Evolutionary conservation across 2,888 invertebrate genomes (phyloP).

Genomic region (Agrilus mali): DNA sequence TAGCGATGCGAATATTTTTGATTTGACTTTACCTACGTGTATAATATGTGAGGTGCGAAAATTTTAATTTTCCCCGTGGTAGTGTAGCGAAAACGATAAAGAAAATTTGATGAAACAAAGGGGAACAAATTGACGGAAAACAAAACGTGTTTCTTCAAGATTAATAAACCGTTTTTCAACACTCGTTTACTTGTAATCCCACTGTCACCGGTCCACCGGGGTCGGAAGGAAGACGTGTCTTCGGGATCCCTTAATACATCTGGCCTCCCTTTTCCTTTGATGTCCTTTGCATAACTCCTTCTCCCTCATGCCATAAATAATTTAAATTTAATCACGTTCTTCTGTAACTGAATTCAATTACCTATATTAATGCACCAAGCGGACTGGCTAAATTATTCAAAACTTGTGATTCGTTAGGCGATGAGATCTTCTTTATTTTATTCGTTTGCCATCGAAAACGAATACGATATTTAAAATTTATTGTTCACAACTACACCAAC

Average conservation of each 20-base stretch:
- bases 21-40: no score
- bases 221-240: conserved; percentile 14
- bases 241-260: conserved; percentile 19
- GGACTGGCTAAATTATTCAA: conserved; percentile 25
- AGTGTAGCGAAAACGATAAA: no score
- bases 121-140: no score
- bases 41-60: no score
- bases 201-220: conserved; percentile 13
- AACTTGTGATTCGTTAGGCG: conserved; percentile 12
- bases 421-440: not conserved
- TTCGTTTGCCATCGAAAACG: not conserved
- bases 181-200: conserved; percentile 11
- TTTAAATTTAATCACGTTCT: conserved; percentile 35
- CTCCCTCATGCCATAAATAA: conserved; percentile 26
- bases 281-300: conserved; percentile 18
- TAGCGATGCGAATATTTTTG: no score
- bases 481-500: no score
- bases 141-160: no score
- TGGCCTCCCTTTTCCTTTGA: conserved; percentile 13
- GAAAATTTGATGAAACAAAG: no score
- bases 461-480: no score
- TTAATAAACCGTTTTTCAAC: conserved; percentile 1
- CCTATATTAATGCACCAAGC: conserved; percentile 27
- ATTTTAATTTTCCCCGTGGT: no score
- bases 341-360: conserved; percentile 31